Conservation (phyloP, 2,888 invertebrate genomes). For the Psylliodes chrysocephalus region DNA sequence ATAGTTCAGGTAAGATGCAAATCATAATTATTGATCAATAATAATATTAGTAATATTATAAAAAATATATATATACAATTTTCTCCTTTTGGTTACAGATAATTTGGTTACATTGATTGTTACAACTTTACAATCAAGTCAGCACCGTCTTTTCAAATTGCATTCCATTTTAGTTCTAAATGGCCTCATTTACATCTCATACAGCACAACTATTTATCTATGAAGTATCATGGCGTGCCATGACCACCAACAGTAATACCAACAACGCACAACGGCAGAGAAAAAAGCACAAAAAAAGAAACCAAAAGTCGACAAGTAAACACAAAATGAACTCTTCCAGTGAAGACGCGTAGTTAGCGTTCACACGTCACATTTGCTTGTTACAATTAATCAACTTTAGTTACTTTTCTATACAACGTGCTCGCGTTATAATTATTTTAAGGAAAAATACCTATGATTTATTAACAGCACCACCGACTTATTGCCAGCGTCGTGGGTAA, state of each 20-base stretch:
- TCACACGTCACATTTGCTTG: constrained; percentile 33
- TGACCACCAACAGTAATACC: constrained; percentile 2
- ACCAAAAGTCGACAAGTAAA: constrained; percentile 5
- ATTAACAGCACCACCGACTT: constrained; percentile 27
- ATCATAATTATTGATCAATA: too few relatives aligned
- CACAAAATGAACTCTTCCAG: constrained; percentile 10
- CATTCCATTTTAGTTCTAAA: constrained; percentile 1
- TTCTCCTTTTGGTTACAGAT: too few relatives aligned
- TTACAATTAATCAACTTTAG: constrained; percentile 35
- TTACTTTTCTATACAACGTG: constrained; percentile 35
- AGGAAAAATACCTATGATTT: constrained; percentile 28
- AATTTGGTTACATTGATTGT: too few relatives aligned
- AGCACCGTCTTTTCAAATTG: too few relatives aligned
- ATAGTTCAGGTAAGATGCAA: too few relatives aligned
- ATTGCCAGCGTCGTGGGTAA: constrained; percentile 7
- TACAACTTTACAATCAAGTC: too few relatives aligned
- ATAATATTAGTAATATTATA: too few relatives aligned
- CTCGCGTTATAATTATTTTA: constrained; percentile 35
- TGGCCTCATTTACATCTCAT: constrained; percentile 4
- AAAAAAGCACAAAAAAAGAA: neutral
- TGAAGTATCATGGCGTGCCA: constrained; percentile 1
- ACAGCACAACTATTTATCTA: neutral
- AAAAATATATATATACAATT: too few relatives aligned
- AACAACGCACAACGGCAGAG: neutral
- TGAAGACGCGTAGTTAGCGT: constrained; percentile 18